Percentiles rank a stretch among this genome's conserved stretches.
These are phyloP conservation scores for Rhorus exstirpatorius DNA, from an alignment of 2,888 invertebrate genomes.

Conservation along the genomic window DNA sequence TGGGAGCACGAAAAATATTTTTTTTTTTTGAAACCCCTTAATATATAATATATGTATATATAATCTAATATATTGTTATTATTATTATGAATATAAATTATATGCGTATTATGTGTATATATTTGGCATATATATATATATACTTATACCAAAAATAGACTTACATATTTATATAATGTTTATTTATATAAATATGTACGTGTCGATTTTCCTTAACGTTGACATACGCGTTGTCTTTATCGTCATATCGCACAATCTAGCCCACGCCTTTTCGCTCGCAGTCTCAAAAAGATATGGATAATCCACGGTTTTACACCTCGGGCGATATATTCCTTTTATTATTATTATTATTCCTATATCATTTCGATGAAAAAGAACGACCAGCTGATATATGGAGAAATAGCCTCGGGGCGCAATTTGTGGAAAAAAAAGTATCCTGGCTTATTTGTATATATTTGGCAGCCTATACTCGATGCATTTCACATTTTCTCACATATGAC, in stretches of 20 bases:
- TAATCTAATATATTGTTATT: too few species aligned
- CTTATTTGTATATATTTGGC: neutral
- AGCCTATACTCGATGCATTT: too few species aligned
- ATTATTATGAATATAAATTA: too few species aligned
- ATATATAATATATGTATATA: too few species aligned
- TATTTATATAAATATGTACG: conserved; percentile 8
- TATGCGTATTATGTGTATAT: too few species aligned
- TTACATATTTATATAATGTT: neutral
- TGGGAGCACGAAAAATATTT: too few species aligned
- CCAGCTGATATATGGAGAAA: neutral
- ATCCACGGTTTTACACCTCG: conserved; percentile 50
- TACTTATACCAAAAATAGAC: neutral
- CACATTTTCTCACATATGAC: too few species aligned
- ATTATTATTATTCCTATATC: too few species aligned
- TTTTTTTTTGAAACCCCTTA: too few species aligned
- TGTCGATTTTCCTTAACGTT: conserved; percentile 37
- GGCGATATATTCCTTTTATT: neutral
- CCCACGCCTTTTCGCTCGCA: conserved; percentile 23
- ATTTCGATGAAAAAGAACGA: conserved; percentile 10
- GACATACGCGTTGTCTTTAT: conserved; percentile 43
- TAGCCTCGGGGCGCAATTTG: conserved; percentile 10
- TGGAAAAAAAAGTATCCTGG: neutral
- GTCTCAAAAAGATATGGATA: conserved; percentile 39
- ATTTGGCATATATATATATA: too few species aligned
- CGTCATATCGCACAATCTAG: conserved; percentile 45